Evolutionary conservation across 1,140 invertebrate species (phyloP).

Genomic region (Condylostylus longicornis): DNA sequence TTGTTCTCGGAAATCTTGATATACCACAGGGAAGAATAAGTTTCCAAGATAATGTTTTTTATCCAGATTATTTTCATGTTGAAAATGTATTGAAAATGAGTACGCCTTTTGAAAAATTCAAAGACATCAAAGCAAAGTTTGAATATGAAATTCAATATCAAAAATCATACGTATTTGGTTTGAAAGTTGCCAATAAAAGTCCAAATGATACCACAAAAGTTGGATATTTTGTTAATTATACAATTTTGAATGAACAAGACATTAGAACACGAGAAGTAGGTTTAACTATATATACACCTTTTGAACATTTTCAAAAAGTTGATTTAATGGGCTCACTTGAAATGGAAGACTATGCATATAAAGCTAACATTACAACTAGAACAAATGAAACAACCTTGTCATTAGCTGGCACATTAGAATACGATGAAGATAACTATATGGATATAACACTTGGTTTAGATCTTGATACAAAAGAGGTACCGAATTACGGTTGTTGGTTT

Average conservation of each 20-base stretch:
- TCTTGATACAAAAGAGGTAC: constrained; percentile 42
- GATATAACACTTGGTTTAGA: constrained; percentile 40
- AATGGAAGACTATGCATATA: constrained; percentile 38
- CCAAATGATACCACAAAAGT: constrained; percentile 30
- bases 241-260: constrained; percentile 33
- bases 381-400: constrained; percentile 33
- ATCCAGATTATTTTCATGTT: constrained; percentile 45
- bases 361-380: constrained; percentile 32
- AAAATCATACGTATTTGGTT: constrained; percentile 38
- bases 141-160: constrained; percentile 41
- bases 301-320: constrained; percentile 34
- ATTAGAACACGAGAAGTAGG: constrained; percentile 34
- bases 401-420: constrained; percentile 33
- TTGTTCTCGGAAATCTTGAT: constrained; percentile 32
- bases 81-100: constrained; percentile 47
- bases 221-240: constrained; percentile 34
- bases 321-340: constrained; percentile 34
- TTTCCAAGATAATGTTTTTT: constrained; percentile 35
- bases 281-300: constrained; percentile 39
- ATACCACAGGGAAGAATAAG: constrained; percentile 38
- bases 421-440: constrained; percentile 44
- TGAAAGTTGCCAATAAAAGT: constrained; percentile 37
- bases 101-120: constrained; percentile 43
- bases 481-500: constrained; percentile 44
- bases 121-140: constrained; percentile 42